Base-by-base conservation (phyloP, 2,888 invertebrate genomes). In the Zaprionus lineosus region DNA sequence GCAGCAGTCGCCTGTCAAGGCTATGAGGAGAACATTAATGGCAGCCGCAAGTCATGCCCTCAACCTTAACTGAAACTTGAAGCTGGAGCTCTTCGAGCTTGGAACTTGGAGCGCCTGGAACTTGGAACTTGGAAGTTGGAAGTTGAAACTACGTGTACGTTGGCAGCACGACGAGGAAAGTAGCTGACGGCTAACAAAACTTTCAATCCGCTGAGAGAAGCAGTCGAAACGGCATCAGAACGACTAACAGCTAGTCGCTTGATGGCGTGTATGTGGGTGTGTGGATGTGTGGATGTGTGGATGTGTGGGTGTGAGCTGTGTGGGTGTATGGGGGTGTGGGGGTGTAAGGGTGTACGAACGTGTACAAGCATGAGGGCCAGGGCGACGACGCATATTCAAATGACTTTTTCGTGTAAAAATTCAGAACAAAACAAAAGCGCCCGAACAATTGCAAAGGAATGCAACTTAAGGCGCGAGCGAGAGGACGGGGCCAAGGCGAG, bases 361-460 rank as follows among this genome's bases (percentile, higher is more conserved):
- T n/a, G n/a, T n/a, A n/a, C n/a, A n/a, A n/a, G n/a, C n/a, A n/a
- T n/a, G 6, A 28, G 29, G 12, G 43, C 12, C 14, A 29, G 56
- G 41, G 46, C 28, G 52, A 47, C 65, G 67, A 64, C 76, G 79
- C 84, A 78, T 83, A 85, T 81, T 79, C 79, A 85, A 81, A 81
- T 85, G 85, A 81, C 85, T 85, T 79, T 81, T 81, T 81, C 85
- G 81, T 81, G 86, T 81, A 85, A 70, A 81, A 81, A 79, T 85
- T 65, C 56, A 70, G 65, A 65, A 61, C 64, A 85, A 85, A 77
- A 81, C 85, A 81, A 81, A 85, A 73, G 75, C 79, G 66, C 62
- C 60, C 55, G 66, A 83, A 79, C 86, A 76, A 81, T 83, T 74
- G 81, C 74, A 57, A 68, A 68, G 84, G 74, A 84, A 83, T 79